Evolutionary conservation across 2,113 vertebrate species (phyloP), one percentile per base, ranked within the genome.

Genomic region (Colinus virginianus): DNA sequence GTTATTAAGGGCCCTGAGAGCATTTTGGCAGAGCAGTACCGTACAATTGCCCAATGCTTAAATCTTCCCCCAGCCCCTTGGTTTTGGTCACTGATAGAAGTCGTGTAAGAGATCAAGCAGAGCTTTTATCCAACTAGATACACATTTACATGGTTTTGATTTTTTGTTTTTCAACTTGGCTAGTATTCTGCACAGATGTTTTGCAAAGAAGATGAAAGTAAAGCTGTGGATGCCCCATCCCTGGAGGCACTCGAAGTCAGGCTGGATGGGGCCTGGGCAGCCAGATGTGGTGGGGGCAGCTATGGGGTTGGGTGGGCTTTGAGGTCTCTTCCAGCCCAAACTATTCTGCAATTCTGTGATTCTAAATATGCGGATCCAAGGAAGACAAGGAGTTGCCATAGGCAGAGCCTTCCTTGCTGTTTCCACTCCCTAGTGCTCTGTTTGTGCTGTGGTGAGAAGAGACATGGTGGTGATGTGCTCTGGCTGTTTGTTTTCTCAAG

Each of bases 61-160:
- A 0, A 1, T 56, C 82, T 80, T 42, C 7, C 40, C 42, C 16
- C 4, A 3, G 55, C 13, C 1, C 1, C n/a, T 43, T 23, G 30
- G 17, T 66, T 40, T 48, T 7, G 22, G 14, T 72, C 30, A 16
- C 26, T 36, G 48, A 23, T 36, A 79, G 82, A 21, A 70, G 25
- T 8, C 62, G 22, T 7, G 3, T 23, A 46, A 38, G 7, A 16
- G 46, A 11, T 16, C 40, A 26, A 13, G 30, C 30, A 36, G 71
- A 14, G 13, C 48, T 46, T 71, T 30, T 7, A 13, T 25, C 30
- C 20, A 5, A 84, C 48, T 48, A 51, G 19, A 48, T n/a, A 58
- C 17, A n/a, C 55, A n/a, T 32, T 58, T n/a, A 58, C 32, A 20
- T n/a, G 55, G 11, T 58, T 13, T 62, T 34, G 12, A 21, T 22